A percentile compares a stretch with the other conserved stretches of the same genome.
These are phyloP conservation scores for Microctenopoma stevenorrisi DNA, from an alignment of 2,797 vertebrate species.

Conservation along the genomic window DNA sequence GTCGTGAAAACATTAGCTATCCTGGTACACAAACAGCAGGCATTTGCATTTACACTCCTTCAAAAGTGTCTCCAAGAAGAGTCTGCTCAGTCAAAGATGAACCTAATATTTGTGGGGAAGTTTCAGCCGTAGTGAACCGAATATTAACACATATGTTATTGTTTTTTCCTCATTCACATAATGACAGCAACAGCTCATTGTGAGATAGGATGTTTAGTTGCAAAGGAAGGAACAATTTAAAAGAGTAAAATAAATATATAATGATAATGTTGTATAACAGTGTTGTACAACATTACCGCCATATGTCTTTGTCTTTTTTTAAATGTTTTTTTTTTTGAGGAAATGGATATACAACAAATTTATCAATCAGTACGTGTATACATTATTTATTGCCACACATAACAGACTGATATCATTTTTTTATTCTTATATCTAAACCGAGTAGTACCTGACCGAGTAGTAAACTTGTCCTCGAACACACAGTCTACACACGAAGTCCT, in stretches of 20 bases:
- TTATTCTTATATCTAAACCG: neutral
- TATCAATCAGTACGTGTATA: neutral
- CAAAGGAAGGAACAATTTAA: slow-evolving; percentile 11
- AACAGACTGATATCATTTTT: neutral
- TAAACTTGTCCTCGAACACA: slow-evolving; percentile 14
- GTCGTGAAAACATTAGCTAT: slow-evolving; percentile 34
- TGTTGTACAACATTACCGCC: neutral
- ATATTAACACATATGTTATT: slow-evolving; percentile 16
- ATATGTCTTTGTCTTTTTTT: neutral
- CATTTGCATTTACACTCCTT: slow-evolving; percentile 21
- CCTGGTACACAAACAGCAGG: slow-evolving; percentile 22
- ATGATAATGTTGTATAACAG: neutral
- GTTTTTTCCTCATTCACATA: slow-evolving; percentile 2
- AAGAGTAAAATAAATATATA: neutral
- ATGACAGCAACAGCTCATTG: neutral
- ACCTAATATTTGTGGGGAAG: neutral
- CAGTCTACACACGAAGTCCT: neutral
- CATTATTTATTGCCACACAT: slow-evolving; percentile 5
- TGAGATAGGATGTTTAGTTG: neutral
- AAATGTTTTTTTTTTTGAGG: neutral
- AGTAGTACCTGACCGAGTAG: slow-evolving; percentile 2
- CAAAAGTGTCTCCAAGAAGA: neutral
- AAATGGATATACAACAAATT: neutral
- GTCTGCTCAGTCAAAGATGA: slow-evolving; percentile 17
- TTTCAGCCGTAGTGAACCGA: neutral